These are phyloP conservation scores for Amyelois transitella DNA, from an alignment of 1,140 invertebrate genomes.

Conservation along the genomic window DNA sequence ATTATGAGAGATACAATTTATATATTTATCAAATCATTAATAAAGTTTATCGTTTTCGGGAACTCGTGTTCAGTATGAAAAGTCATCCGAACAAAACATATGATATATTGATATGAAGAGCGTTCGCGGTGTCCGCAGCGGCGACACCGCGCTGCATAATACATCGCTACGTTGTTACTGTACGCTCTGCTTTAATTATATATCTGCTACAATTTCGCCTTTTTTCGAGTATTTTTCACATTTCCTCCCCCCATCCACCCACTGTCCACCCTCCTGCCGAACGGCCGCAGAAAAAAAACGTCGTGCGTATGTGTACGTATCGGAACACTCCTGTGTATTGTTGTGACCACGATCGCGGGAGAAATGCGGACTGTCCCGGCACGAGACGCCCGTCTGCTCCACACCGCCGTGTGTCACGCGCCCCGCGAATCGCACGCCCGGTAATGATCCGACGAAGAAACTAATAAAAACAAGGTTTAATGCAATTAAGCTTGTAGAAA, in stretches of 20 bases:
- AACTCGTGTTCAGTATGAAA: no score
- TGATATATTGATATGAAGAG: not conserved
- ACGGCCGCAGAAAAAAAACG: conserved; percentile 55
- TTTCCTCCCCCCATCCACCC: conserved; percentile 50
- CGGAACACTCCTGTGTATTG: conserved; percentile 22
- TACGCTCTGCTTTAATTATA: conserved; percentile 73
- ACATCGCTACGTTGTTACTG: conserved; percentile 64
- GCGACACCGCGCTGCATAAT: conserved; percentile 64
- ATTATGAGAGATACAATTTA: no score
- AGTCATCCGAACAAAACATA: no score
- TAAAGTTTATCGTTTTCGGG: no score
- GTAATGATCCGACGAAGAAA: conserved; percentile 16
- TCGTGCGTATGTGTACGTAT: conserved; percentile 44
- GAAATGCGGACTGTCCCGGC: conserved; percentile 11
- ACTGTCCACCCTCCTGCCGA: conserved; percentile 33
- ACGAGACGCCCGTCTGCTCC: conserved; percentile 9
- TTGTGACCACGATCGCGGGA: conserved; percentile 17
- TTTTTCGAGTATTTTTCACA: conserved; percentile 75
- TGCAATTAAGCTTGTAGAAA: conserved; percentile 65
- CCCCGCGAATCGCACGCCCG: conserved; percentile 1
- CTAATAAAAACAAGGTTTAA: conserved; percentile 53
- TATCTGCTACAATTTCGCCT: conserved; percentile 74
- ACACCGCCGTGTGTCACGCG: conserved; percentile 13
- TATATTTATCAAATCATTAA: no score
- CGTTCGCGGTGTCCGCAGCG: conserved; percentile 9